Percentiles rank a stretch among this genome's conserved stretches.
Evolutionary conservation across 2,113 vertebrate species (phyloP).

Genomic region (Silurus meridionalis): DNA sequence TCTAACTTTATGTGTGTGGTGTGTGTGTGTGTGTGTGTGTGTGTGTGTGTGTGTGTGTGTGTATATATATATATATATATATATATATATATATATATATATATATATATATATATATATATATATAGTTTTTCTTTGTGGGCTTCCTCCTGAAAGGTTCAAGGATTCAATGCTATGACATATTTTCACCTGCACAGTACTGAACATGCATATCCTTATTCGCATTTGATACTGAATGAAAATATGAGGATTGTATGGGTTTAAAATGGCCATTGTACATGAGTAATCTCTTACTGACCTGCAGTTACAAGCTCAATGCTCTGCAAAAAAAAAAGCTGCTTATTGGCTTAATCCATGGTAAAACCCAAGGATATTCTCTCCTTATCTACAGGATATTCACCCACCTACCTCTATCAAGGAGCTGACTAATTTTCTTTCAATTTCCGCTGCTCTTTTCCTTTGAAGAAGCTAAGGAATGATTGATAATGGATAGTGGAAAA

Average conservation of each 20-base stretch:
- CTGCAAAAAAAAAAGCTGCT: slow-evolving; percentile 36
- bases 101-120: no score
- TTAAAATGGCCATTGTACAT: slow-evolving; percentile 33
- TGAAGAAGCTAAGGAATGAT: slow-evolving; percentile 75
- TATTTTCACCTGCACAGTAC: neutral
- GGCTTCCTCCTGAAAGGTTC: neutral
- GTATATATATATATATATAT: no score
- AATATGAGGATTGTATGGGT: neutral
- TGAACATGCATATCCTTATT: neutral
- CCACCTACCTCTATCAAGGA: slow-evolving; percentile 65
- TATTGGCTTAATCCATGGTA: slow-evolving; percentile 37
- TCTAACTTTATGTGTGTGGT: neutral
- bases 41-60: no score
- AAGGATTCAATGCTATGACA: neutral
- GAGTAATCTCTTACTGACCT: slow-evolving; percentile 25
- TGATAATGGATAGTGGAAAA: slow-evolving; percentile 74
- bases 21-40: no score
- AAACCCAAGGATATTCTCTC: slow-evolving; percentile 34
- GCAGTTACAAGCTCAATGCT: slow-evolving; percentile 24
- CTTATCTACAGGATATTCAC: slow-evolving; percentile 33
- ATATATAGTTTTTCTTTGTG: slow-evolving; percentile 8
- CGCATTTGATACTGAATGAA: neutral
- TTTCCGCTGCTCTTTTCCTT: slow-evolving; percentile 67
- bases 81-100: no score
- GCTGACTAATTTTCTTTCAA: slow-evolving; percentile 75